phyloP scores from a whole-genome alignment of 2,888 invertebrate species.

The Acleris holmiana region DNA sequence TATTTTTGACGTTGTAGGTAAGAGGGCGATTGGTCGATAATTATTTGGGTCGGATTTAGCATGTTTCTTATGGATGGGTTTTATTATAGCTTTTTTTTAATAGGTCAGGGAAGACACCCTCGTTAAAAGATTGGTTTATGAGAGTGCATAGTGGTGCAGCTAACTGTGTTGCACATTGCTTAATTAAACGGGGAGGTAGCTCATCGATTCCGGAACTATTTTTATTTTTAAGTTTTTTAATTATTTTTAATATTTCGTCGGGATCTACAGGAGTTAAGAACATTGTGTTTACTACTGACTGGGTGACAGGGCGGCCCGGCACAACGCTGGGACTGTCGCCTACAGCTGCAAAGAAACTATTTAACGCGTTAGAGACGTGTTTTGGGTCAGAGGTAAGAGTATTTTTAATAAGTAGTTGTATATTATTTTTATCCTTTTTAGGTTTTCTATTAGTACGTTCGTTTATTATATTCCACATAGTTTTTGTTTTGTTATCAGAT shows the following conservation, averaged over 20 bases:
- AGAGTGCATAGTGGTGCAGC: background rate
- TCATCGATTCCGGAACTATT: conserved; percentile 3
- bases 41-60: conserved; percentile 22
- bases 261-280: conserved; percentile 9
- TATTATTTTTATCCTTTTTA: conserved; percentile 24
- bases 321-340: background rate
- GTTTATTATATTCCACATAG: conserved; percentile 15
- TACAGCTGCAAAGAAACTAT: conserved; percentile 1
- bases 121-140: conserved; percentile 14
- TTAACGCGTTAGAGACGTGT: background rate
- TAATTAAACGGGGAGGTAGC: conserved; percentile 8
- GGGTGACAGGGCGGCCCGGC: background rate
- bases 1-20: conserved; percentile 32
- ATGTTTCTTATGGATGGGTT: conserved; percentile 37
- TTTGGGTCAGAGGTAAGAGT: background rate
- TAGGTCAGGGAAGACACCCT: conserved; percentile 19
- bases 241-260: conserved; percentile 1
- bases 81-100: conserved; percentile 35
- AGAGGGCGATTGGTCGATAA: conserved; percentile 36
- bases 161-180: conserved; percentile 1
- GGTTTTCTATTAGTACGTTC: conserved; percentile 26
- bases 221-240: conserved; percentile 18
- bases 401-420: no score
- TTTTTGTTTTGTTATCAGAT: conserved; percentile 3
- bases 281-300: conserved; percentile 7